phyloP scores from a whole-genome alignment of 37 sponge, comb jelly and placozoan species.

The Eunapius fragilis region DNA sequence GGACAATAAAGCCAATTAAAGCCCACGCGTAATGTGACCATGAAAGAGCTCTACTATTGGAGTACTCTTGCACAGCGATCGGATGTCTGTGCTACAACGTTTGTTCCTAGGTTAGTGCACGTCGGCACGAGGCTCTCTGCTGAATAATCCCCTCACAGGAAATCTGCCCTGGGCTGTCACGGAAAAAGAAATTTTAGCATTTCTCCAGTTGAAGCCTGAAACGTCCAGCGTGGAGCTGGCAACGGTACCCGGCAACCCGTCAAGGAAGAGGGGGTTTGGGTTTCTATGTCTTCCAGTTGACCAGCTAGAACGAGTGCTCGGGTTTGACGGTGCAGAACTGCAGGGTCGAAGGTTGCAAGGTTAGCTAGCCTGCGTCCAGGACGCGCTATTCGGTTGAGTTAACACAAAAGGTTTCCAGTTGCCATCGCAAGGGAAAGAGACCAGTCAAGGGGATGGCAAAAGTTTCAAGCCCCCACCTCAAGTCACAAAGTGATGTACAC shows the following conservation, averaged over 20 bases:
- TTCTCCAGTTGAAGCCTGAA: background rate
- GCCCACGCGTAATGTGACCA: no score
- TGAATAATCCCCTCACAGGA: background rate
- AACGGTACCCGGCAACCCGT: constrained; percentile 1
- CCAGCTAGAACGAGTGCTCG: background rate
- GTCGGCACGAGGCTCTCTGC: no score
- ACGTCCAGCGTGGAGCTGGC: background rate
- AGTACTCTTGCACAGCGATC: no score
- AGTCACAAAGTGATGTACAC: background rate
- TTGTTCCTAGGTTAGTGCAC: no score
- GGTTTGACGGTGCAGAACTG: background rate
- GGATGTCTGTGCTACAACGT: no score
- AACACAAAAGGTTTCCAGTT: no score
- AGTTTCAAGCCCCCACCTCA: background rate
- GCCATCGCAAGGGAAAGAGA: constrained; percentile 3
- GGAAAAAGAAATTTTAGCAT: background rate
- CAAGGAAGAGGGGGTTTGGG: constrained; percentile 7
- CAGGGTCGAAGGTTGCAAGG: background rate
- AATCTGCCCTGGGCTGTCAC: constrained; percentile 8
- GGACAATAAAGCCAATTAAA: no score
- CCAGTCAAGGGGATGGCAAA: constrained; percentile 13
- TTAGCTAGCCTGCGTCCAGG: background rate
- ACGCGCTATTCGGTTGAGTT: no score
- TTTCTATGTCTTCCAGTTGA: constrained; percentile 4
- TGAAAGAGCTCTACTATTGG: no score